phyloP scores from a whole-genome alignment of 2,113 vertebrate genomes.

The Dicentrarchus labrax region DNA sequence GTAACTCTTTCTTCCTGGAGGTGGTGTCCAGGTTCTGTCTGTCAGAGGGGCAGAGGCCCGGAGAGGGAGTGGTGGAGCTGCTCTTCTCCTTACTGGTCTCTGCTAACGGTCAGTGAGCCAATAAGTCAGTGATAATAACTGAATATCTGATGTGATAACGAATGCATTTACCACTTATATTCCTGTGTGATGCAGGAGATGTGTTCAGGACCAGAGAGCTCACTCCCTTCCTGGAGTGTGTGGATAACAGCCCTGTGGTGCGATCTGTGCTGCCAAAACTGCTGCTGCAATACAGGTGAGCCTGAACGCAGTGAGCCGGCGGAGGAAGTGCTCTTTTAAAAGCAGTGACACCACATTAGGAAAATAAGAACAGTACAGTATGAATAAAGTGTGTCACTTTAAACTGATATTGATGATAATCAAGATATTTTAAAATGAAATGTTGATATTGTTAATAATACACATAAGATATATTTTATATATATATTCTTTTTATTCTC shows the following conservation, averaged over 20 bases:
- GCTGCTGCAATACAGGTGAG: conserved; percentile 84
- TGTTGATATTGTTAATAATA: too few species aligned
- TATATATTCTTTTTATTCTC: too few species aligned
- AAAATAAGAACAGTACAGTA: too few species aligned
- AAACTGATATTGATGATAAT: too few species aligned
- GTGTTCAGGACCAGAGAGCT: conserved; percentile 82
- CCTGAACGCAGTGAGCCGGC: background rate
- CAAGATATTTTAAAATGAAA: too few species aligned
- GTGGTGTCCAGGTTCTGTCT: conserved; percentile 85
- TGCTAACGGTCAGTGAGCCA: conserved; percentile 68
- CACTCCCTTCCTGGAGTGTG: conserved; percentile 84
- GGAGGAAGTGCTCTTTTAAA: background rate
- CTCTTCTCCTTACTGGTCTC: conserved; percentile 84
- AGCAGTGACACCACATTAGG: background rate
- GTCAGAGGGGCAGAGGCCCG: conserved; percentile 62
- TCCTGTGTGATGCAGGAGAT: conserved; percentile 65
- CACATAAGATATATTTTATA: too few species aligned
- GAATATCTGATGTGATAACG: background rate
- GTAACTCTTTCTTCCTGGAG: conserved; percentile 86
- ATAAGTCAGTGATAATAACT: too few species aligned
- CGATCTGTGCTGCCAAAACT: conserved; percentile 85
- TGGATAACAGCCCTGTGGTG: conserved; percentile 84
- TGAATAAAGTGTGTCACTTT: too few species aligned
- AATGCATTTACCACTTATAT: background rate
- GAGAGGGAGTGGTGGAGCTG: conserved; percentile 80